phyloP scores from a whole-genome alignment of 2,888 invertebrate genomes.

The Drosophila rubida region DNA sequence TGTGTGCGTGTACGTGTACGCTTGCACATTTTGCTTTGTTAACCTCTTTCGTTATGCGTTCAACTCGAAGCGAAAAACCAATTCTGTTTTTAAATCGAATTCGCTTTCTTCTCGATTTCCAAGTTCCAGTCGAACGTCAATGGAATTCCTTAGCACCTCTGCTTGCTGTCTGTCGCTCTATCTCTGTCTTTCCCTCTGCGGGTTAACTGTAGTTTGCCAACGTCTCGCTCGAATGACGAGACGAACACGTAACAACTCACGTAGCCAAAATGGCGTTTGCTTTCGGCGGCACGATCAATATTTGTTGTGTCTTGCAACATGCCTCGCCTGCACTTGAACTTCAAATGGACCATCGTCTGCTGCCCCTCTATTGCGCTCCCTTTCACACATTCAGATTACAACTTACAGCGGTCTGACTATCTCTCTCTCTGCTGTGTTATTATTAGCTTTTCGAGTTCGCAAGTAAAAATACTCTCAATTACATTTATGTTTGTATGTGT shows the following conservation, averaged over 20 bases:
- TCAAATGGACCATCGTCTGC: constrained; percentile 19
- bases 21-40: constrained; percentile 72
- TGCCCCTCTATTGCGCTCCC: neutral
- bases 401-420: neutral
- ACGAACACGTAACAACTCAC: constrained; percentile 43
- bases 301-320: constrained; percentile 6
- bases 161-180: constrained; percentile 1
- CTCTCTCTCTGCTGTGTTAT: neutral
- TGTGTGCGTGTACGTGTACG: constrained; percentile 47
- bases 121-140: constrained; percentile 41
- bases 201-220: constrained; percentile 40
- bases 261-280: constrained; percentile 28
- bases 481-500: neutral
- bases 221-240: constrained; percentile 4
- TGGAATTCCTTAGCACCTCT: constrained; percentile 57
- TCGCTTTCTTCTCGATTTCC: constrained; percentile 72
- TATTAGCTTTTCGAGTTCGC: neutral
- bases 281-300: constrained; percentile 30
- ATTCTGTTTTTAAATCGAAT: constrained; percentile 75
- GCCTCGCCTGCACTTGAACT: constrained; percentile 46
- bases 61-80: constrained; percentile 38
- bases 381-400: neutral
- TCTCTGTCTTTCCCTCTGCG: constrained; percentile 1
- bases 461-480: neutral
- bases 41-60: constrained; percentile 78